phyloP scores from a whole-genome alignment of 1,140 invertebrate species.

The Plodia interpunctella region DNA sequence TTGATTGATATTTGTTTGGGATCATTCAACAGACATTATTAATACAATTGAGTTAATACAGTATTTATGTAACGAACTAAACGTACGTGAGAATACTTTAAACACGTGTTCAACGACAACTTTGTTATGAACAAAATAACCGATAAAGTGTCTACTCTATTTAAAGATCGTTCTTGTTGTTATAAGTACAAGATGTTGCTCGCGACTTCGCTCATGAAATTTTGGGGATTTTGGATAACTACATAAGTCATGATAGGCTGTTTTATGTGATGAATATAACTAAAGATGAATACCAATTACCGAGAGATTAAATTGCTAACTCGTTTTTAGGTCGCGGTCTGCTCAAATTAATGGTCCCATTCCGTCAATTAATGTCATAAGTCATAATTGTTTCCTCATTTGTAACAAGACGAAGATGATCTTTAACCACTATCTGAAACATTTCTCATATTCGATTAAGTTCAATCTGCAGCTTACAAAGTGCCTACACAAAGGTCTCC shows the following conservation, averaged over 20 bases:
- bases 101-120: neutral
- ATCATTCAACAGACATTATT: neutral
- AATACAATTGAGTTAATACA: neutral
- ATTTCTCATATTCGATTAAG: slow-evolving; percentile 40
- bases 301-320: no score
- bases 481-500: slow-evolving; percentile 22
- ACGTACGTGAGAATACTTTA: neutral
- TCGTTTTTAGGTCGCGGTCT: no score
- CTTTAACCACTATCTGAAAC: slow-evolving; percentile 21
- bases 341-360: slow-evolving; percentile 5
- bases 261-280: no score
- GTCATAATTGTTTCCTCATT: slow-evolving; percentile 16
- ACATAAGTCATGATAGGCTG: no score
- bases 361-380: slow-evolving; percentile 12
- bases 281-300: no score
- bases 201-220: no score
- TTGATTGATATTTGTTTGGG: neutral
- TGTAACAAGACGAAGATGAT: slow-evolving; percentile 15
- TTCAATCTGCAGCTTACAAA: slow-evolving; percentile 54
- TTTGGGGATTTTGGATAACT: no score
- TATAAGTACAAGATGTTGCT: no score
- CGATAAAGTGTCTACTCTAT: no score
- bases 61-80: neutral
- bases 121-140: neutral
- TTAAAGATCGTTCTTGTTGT: no score